phyloP scores from a whole-genome alignment of 1,140 invertebrate genomes.

The silkworm (Bombyx mori) region ASM3026992v2 NC_085128.1:325501-326000 shows the following conservation, averaged over 20 bases:
- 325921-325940: too few relatives aligned
- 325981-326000: too few relatives aligned
- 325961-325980: too few relatives aligned
- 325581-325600: slow-evolving; percentile 47
- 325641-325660: slow-evolving; percentile 23
- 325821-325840: too few relatives aligned
- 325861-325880: too few relatives aligned
- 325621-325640: slow-evolving; percentile 43
- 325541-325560: slow-evolving; percentile 34
- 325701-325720: slow-evolving; percentile 28
- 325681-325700: slow-evolving; percentile 27
- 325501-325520: not conserved
- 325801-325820: too few relatives aligned
- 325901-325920: too few relatives aligned
- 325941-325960: too few relatives aligned
- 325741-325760: slow-evolving; percentile 44
- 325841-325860: too few relatives aligned
- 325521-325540: slow-evolving; percentile 2
- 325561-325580: slow-evolving; percentile 52
- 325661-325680: slow-evolving; percentile 29
- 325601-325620: slow-evolving; percentile 55
- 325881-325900: too few relatives aligned
- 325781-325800: too few relatives aligned
- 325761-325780: slow-evolving; percentile 25
- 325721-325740: slow-evolving; percentile 40